phyloP scores from a whole-genome alignment of 2,888 invertebrate species.

The Ctena decussata region DNA sequence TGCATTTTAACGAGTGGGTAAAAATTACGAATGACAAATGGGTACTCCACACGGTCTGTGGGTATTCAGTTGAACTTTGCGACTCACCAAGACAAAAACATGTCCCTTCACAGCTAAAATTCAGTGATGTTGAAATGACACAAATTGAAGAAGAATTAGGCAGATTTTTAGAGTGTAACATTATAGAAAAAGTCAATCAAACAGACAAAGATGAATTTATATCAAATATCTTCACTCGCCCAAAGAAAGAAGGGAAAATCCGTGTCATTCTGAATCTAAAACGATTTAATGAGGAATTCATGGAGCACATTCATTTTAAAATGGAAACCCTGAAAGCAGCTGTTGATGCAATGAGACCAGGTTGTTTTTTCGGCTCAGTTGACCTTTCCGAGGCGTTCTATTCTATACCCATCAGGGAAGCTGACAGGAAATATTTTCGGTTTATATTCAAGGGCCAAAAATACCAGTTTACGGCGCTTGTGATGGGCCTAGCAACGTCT shows the following conservation, averaged over 20 bases:
- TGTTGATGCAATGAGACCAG: background rate
- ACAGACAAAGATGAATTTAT: conserved; percentile 22
- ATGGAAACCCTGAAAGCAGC: conserved; percentile 32
- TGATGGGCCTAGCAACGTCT: conserved; percentile 16
- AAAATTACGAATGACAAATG: conserved; percentile 13
- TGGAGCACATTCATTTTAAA: conserved; percentile 25
- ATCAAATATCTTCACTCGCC: conserved; percentile 32
- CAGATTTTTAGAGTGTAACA: background rate
- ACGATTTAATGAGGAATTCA: conserved; percentile 3
- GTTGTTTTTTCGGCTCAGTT: conserved; percentile 30
- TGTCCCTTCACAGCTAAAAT: background rate
- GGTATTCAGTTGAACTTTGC: background rate
- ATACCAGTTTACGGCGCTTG: conserved; percentile 25
- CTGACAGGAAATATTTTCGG: conserved; percentile 16
- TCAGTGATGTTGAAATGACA: background rate
- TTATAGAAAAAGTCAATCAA: background rate
- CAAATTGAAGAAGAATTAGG: background rate
- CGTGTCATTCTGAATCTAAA: conserved; percentile 26
- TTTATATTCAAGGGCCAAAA: conserved; percentile 1
- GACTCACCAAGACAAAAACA: background rate
- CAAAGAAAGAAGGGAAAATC: conserved; percentile 18
- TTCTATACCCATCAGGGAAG: background rate
- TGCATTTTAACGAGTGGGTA: background rate
- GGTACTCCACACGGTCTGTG: conserved; percentile 9
- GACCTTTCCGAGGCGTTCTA: conserved; percentile 19